Evolutionary conservation across 2,113 vertebrate genomes (phyloP).

Genomic region (Colaptes auratus): DNA sequence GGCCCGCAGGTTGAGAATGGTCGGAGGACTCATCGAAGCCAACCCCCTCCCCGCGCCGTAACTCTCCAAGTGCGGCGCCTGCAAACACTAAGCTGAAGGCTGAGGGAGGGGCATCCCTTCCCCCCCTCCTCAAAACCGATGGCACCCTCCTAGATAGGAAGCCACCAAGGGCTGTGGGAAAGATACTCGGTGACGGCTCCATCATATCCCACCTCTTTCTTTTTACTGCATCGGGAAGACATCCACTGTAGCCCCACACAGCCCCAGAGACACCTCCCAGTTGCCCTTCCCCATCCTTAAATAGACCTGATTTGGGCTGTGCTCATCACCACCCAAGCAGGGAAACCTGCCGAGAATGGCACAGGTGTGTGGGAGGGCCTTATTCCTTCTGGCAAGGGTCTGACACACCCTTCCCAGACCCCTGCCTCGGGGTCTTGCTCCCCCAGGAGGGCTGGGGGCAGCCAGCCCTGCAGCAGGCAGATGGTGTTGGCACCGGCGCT

Average conservation of each 20-base stretch:
- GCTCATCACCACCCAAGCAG: background rate
- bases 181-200: background rate
- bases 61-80: background rate
- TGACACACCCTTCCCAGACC: background rate
- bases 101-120: background rate
- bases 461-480: conserved; percentile 19
- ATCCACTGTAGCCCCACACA: background rate
- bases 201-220: background rate
- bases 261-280: accelerated
- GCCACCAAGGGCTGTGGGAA: background rate
- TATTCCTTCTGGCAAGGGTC: background rate
- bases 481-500: conserved; percentile 27
- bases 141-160: background rate
- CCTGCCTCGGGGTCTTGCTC: accelerated
- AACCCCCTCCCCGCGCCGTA: background rate
- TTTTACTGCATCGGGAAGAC: background rate
- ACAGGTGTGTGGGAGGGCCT: accelerated
- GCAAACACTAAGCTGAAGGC: background rate
- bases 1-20: background rate
- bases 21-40: background rate
- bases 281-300: background rate
- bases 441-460: background rate
- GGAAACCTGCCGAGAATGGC: background rate
- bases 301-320: background rate
- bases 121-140: background rate